These are phyloP conservation scores for Callocephalon fimbriatum DNA, from an alignment of 2,113 vertebrate species.

Conservation along the genomic window DNA sequence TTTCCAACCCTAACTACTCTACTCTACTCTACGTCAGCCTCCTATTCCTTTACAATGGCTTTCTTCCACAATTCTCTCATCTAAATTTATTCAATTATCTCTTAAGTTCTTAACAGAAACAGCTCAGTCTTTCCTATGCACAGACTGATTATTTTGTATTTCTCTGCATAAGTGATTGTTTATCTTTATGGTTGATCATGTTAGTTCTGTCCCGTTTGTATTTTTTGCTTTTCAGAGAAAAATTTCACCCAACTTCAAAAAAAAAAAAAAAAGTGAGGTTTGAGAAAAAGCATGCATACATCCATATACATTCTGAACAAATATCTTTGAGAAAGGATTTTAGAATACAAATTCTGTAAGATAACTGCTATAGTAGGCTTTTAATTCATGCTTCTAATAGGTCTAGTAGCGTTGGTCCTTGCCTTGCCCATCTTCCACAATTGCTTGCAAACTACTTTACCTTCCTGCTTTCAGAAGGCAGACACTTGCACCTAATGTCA, in stretches of 20 bases:
- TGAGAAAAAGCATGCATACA: background rate
- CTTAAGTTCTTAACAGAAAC: background rate
- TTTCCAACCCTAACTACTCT: no score
- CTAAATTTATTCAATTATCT: background rate
- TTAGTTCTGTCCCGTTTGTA: background rate
- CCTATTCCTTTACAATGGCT: background rate
- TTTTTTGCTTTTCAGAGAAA: background rate
- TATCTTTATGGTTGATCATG: background rate
- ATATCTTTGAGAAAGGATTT: background rate
- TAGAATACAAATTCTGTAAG: background rate
- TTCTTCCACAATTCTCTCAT: background rate
- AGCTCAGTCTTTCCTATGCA: background rate
- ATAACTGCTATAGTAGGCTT: background rate
- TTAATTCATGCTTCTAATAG: background rate
- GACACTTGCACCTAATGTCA: background rate
- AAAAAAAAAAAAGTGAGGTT: background rate
- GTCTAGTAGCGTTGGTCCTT: background rate
- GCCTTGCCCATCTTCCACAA: background rate
- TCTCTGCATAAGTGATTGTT: background rate
- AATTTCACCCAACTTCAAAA: background rate
- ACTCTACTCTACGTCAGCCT: background rate
- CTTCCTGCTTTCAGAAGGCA: background rate
- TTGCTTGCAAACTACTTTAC: background rate
- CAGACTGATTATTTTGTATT: background rate
- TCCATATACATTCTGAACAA: background rate